Evolutionary conservation across 2,888 invertebrate species (phyloP), one percentile per base, ranked within the genome.

Genomic region (Acheta domesticus): DNA sequence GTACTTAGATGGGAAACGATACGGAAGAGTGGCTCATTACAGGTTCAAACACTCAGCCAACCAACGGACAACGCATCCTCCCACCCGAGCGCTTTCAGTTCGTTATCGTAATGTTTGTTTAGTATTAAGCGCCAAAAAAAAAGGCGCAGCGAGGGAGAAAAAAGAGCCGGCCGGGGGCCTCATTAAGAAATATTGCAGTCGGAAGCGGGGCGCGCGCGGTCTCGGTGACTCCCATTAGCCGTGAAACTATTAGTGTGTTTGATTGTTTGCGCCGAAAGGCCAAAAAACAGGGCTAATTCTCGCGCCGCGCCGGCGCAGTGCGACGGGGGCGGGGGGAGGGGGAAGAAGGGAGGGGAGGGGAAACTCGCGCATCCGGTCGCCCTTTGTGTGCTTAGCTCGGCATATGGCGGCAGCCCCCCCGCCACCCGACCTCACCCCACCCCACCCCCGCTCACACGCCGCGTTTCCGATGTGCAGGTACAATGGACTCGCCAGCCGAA

Each of bases 161-260:
- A 62, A 62, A 62, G n/a, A 0, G n/a, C 14, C 62, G 14, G 4
- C n/a, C n/a, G 62, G 14, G 14, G 62, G 16, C 62, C 62, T 62
- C 62, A 62, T 62, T 62, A 62, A 62, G 62, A 62, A 62, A 62
- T 62, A 62, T 62, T 62, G 62, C 62, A 14, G 62, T 19, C 62
- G 62, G 62, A 62, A 62, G 62, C 62, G 62, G 14, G 16, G n/a
- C 62, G n/a, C 4, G 16, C 11, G n/a, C 16, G n/a, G 62, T 14
- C n/a, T 5, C n/a, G 62, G 16, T 62, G 62, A 62, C 16, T 19
- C 62, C 62, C 62, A 62, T 62, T 62, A 62, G 62, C n/a, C 62
- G 62, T 12, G n/a, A 62, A 62, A 62, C 62, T 62, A 62, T 62
- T 62, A 62, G 14, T 62, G 62, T 62, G 62, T 62, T 62, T 62